These are phyloP conservation scores for Sciurus niger DNA, from an alignment of 2,113 vertebrate genomes.

Conservation along the genomic window DNA sequence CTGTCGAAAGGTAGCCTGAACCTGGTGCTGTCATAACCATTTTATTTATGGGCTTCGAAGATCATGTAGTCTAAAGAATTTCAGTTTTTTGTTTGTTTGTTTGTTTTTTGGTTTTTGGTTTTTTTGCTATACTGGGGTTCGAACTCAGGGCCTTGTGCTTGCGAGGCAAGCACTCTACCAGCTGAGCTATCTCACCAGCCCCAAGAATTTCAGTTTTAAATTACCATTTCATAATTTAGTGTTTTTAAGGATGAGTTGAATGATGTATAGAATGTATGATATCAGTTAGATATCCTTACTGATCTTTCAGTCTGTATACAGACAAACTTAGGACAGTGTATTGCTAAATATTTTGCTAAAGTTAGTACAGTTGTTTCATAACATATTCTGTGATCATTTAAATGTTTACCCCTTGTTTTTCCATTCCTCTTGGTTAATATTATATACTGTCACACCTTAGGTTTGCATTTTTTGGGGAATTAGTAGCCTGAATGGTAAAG, in stretches of 20 bases:
- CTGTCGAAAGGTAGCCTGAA: constrained; percentile 26
- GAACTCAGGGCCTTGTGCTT: too few relatives aligned
- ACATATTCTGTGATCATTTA: not conserved
- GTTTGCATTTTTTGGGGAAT: constrained; percentile 55
- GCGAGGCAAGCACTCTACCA: too few relatives aligned
- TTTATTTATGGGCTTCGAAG: constrained; percentile 28
- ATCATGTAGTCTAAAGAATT: not conserved
- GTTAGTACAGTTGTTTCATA: not conserved
- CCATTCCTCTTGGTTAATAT: not conserved
- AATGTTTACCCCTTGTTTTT: constrained; percentile 23
- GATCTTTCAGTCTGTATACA: not conserved
- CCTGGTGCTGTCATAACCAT: not conserved
- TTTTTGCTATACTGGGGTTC: too few relatives aligned
- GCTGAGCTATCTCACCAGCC: too few relatives aligned
- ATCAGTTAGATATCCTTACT: constrained; percentile 6
- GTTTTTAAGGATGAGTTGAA: not conserved
- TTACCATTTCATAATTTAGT: constrained; percentile 6
- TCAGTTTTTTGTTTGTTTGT: not conserved
- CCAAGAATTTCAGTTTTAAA: not conserved
- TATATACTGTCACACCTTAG: not conserved
- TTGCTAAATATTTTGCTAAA: constrained; percentile 24
- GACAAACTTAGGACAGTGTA: not conserved
- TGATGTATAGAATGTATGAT: not conserved
- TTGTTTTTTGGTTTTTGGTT: too few relatives aligned
- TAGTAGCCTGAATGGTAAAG: constrained; percentile 15